Evolutionary conservation across 1,140 invertebrate genomes (phyloP), one percentile per base, ranked within the genome.

Genomic region (Patella vulgata): DNA sequence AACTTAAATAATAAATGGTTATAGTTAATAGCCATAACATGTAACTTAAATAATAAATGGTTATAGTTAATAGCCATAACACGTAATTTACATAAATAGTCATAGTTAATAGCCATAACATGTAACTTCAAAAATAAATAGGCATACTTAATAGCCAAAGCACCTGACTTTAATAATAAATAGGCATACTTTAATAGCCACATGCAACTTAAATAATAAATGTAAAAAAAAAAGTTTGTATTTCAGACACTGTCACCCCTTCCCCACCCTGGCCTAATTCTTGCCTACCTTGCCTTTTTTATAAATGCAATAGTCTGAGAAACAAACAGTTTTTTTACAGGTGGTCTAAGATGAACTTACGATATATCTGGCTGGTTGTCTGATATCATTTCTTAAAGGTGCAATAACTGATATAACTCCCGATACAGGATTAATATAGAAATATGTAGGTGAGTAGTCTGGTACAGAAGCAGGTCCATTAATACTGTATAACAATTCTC

Each of bases 391-490:
- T 12, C 63, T 54, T 4, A 74, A 51, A 23, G 51, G 59, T 21
- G 43, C 40, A 3, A 59, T 63, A n/a, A 71, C 63, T 1, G 55
- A 36, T 14, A 75, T 54, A n/a, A 59, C 27, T 33, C 73, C 73
- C 55, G 39, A 68, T 4, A 47, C 56, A 9, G 73, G 70, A 40
- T 72, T 75, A 17, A 75, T 59, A 53, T 70, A 72, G 63, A 72
- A 75, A 28, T 57, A 72, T 28, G 63, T 48, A 12, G 28, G 33
- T 19, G 46, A 53, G 48, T 67, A 65, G 0, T 46, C 33, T n/a
- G 71, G 71, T 19, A 59, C 42, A 21, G 60, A 61, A 1, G 66
- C 53, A 19, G 54, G 50, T 6, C 31, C 36, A 58, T 40, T 66
- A 30, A 74, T 69, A 39, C 39, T 54, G 59, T 69, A 74, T 17